Percentiles rank a stretch among this genome's conserved stretches.
Evolutionary conservation across 2,888 invertebrate species (phyloP).

Genomic region (Elysia crispata): DNA sequence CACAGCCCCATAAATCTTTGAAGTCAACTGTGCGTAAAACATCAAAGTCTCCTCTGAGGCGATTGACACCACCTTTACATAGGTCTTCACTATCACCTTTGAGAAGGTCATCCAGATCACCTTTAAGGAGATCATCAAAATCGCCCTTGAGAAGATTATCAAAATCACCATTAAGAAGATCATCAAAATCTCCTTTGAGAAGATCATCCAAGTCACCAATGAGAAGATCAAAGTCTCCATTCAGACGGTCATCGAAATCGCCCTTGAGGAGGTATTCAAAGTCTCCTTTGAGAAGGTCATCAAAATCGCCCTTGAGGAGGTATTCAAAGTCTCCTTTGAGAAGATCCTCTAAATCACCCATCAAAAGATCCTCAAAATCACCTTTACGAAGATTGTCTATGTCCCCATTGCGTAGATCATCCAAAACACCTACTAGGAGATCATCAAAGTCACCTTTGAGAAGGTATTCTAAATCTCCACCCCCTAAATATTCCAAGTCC

Average conservation of each 20-base stretch:
- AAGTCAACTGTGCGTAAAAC: background rate
- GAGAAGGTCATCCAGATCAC: background rate
- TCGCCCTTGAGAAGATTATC: constrained; percentile 1
- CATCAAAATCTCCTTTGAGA: background rate
- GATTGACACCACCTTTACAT: background rate
- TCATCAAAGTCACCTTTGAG: constrained; percentile 16
- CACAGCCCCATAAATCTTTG: too few relatives aligned
- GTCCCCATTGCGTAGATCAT: constrained; percentile 10
- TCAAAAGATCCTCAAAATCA: constrained; percentile 13
- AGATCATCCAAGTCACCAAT: background rate
- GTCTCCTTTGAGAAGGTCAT: background rate
- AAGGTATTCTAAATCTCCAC: constrained; percentile 21
- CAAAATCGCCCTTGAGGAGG: constrained; percentile 23
- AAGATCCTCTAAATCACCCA: constrained; percentile 22
- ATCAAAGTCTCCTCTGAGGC: constrained; percentile 1
- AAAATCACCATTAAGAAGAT: constrained; percentile 1
- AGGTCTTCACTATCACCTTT: background rate
- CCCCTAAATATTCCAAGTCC: constrained; percentile 27
- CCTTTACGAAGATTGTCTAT: constrained; percentile 33
- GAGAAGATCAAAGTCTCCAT: background rate
- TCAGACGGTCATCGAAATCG: background rate
- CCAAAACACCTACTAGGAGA: constrained; percentile 1
- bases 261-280: background rate
- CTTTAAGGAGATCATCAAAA: background rate
- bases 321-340: constrained; percentile 28